phyloP scores from a whole-genome alignment of 1,140 invertebrate genomes.

The Eumaeus atala region DNA sequence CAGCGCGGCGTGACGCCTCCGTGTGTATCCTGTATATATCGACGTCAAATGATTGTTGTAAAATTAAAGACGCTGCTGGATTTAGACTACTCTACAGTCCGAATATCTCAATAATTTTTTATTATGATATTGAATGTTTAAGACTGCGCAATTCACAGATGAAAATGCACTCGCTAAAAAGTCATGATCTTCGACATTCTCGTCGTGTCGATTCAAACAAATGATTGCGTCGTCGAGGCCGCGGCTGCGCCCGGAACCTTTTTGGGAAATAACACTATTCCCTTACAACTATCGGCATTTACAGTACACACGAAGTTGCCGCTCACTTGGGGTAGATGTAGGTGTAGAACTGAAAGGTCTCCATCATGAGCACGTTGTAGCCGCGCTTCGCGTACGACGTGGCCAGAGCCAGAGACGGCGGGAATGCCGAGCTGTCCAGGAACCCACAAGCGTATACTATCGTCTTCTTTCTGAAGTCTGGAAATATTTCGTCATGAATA shows the following conservation, averaged over 20 bases:
- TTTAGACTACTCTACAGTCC: no score
- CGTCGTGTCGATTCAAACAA: no score
- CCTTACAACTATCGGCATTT: neutral
- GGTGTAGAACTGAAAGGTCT: conserved; percentile 47
- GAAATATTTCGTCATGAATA: conserved; percentile 20
- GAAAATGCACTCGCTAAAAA: no score
- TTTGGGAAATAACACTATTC: neutral
- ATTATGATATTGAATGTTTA: no score
- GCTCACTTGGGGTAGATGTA: conserved; percentile 65
- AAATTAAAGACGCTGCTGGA: no score
- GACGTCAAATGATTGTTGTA: no score
- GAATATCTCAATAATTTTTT: no score
- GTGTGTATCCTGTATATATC: no score
- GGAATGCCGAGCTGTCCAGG: conserved; percentile 43
- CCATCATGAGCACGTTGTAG: conserved; percentile 54
- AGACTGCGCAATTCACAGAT: no score
- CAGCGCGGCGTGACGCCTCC: no score
- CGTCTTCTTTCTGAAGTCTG: conserved; percentile 57
- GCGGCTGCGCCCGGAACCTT: neutral
- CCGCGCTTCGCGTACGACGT: conserved; percentile 44
- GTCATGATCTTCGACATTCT: no score
- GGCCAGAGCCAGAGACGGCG: conserved; percentile 43
- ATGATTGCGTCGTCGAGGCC: no score
- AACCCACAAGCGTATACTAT: conserved; percentile 49
- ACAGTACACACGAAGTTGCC: neutral